These are phyloP conservation scores for Nylanderia fulva DNA, from an alignment of 1,140 invertebrate genomes.

Conservation along the genomic window DNA sequence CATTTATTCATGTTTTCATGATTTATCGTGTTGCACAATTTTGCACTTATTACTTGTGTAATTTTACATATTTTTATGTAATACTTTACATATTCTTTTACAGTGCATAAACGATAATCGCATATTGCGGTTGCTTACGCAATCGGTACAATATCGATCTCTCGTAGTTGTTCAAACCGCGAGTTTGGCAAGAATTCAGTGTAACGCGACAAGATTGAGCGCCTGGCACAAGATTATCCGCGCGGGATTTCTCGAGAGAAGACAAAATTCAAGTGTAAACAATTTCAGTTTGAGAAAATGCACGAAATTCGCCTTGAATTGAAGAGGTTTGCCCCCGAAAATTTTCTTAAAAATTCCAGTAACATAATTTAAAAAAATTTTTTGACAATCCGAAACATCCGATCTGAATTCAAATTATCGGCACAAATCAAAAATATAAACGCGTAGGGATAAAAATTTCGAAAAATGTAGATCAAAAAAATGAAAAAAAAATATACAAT, in stretches of 20 bases:
- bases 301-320: neutral
- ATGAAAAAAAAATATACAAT: neutral
- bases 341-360: neutral
- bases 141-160: conserved; percentile 42
- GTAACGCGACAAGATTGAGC: conserved; percentile 32
- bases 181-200: conserved; percentile 42
- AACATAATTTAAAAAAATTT: neutral
- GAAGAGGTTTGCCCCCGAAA: conserved; percentile 12
- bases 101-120: neutral
- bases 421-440: neutral
- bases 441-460: neutral
- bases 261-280: conserved; percentile 52
- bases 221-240: conserved; percentile 32
- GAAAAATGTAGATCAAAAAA: neutral
- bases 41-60: too few relatives aligned
- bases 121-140: neutral
- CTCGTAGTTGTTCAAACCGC: neutral
- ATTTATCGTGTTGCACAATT: too few relatives aligned
- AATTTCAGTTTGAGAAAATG: conserved; percentile 21
- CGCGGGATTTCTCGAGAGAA: conserved; percentile 39
- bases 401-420: neutral
- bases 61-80: too few relatives aligned
- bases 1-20: too few relatives aligned
- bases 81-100: too few relatives aligned
- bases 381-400: neutral